Conservation (phyloP, 1,140 invertebrate species). For the Melipona quadrifasciata region DNA sequence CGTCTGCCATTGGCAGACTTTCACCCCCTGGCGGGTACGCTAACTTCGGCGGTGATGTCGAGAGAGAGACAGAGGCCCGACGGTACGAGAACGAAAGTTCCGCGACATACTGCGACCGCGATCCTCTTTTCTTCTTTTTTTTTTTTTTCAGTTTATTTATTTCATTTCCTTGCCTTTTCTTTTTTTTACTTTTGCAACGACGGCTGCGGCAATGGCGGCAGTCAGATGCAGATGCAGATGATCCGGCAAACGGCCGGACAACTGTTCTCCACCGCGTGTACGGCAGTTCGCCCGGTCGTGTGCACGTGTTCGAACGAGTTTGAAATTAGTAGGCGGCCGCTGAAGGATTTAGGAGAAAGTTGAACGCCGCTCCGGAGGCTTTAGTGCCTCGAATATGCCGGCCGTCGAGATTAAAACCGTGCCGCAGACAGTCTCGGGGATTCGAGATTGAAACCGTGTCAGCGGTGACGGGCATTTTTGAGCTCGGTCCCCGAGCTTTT, state of each 20-base stretch:
- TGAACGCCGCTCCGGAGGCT: conserved; percentile 4
- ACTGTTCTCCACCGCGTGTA: conserved; percentile 43
- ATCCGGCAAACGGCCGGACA: conserved; percentile 8
- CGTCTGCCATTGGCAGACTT: conserved; percentile 75
- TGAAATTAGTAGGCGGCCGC: conserved; percentile 57
- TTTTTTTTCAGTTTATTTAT: conserved; percentile 56
- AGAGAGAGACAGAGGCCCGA: conserved; percentile 14
- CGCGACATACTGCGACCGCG: background rate
- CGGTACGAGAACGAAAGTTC: conserved; percentile 9
- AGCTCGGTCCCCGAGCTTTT: too few relatives aligned
- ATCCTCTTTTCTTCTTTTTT: conserved; percentile 2
- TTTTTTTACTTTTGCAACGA: conserved; percentile 21
- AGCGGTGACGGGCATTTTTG: background rate
- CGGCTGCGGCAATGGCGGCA: conserved; percentile 37
- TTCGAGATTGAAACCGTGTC: conserved; percentile 25
- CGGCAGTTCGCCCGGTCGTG: conserved; percentile 24
- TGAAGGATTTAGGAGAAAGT: conserved; percentile 51
- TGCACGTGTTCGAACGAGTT: conserved; percentile 53
- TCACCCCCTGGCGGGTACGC: conserved; percentile 60
- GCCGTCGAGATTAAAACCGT: conserved; percentile 29
- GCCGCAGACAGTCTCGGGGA: background rate
- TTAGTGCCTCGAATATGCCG: conserved; percentile 10
- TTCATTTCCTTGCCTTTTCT: too few relatives aligned
- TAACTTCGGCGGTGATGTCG: conserved; percentile 62
- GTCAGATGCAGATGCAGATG: conserved; percentile 72